These are phyloP conservation scores for sheep (Ovis aries) DNA, from an alignment of 2,113 vertebrate genomes.

Conservation along the genomic window ARS-UI_Ramb_v3.0 NC_056076.1:30095501-30096000, in stretches of 20 bases:
- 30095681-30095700: slow-evolving; percentile 36
- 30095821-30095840: slow-evolving; percentile 22
- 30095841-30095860: neutral
- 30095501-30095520: neutral
- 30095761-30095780: slow-evolving; percentile 15
- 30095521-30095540: neutral
- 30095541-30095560: slow-evolving; percentile 32
- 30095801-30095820: neutral
- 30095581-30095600: slow-evolving; percentile 12
- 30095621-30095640: slow-evolving; percentile 55
- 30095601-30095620: slow-evolving; percentile 41
- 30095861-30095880: neutral
- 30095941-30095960: neutral
- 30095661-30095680: slow-evolving; percentile 53
- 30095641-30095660: slow-evolving; percentile 53
- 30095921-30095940: neutral
- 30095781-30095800: neutral
- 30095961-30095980: neutral
- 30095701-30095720: slow-evolving; percentile 53
- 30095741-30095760: neutral
- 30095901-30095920: neutral
- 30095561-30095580: slow-evolving; percentile 43
- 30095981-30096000: neutral
- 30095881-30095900: neutral
- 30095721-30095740: slow-evolving; percentile 61